phyloP scores from a whole-genome alignment of 2,113 vertebrate species.

The Suncus etruscus region DNA sequence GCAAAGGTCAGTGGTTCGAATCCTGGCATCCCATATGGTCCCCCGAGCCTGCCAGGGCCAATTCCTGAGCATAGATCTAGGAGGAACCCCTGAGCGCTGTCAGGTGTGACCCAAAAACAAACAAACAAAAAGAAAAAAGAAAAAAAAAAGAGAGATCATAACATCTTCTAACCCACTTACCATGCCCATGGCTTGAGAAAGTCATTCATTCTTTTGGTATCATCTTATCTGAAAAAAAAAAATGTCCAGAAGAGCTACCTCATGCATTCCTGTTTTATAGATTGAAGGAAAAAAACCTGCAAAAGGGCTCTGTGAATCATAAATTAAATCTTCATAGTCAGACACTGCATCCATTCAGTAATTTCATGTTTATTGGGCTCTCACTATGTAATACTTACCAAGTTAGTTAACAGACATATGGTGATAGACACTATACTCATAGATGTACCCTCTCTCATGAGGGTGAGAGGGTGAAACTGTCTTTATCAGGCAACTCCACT shows the following conservation, averaged over 20 bases:
- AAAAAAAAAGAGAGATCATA: too few relatives aligned
- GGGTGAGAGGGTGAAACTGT: neutral
- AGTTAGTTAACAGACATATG: rapidly evolving
- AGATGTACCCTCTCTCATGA: neutral
- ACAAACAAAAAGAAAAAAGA: too few relatives aligned
- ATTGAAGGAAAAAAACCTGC: neutral
- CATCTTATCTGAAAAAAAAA: neutral
- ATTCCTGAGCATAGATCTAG: too few relatives aligned
- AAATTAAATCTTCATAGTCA: too few relatives aligned
- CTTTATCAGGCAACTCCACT: neutral
- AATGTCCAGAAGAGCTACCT: neutral
- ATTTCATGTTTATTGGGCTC: neutral
- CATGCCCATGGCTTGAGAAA: rapidly evolving
- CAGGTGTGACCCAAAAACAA: too few relatives aligned
- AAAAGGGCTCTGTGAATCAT: neutral
- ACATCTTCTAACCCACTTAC: neutral
- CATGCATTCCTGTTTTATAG: neutral
- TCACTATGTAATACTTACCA: neutral
- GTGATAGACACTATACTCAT: neutral
- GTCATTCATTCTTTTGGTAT: neutral
- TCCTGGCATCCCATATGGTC: too few relatives aligned
- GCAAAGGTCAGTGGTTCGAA: too few relatives aligned
- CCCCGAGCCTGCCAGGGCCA: too few relatives aligned
- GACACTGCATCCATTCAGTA: neutral
- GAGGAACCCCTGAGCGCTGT: too few relatives aligned